Conservation (phyloP, 2,888 invertebrate genomes). For the Linnaemya vulpina region DNA sequence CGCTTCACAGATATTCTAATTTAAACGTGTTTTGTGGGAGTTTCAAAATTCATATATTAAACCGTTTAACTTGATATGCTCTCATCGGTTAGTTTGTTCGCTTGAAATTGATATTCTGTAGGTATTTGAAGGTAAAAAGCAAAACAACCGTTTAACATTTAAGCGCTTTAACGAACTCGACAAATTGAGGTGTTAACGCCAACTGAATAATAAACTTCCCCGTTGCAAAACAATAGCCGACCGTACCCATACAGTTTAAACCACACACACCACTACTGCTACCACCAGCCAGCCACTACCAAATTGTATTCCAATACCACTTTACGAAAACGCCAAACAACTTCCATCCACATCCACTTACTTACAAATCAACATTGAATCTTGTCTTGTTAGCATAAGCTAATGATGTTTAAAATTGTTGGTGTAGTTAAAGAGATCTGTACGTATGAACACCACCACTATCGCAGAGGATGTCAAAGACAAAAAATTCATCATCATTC, state of each 20-base stretch:
- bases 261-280: constrained; percentile 68
- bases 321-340: constrained; percentile 33
- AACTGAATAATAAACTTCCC: constrained; percentile 77
- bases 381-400: constrained; percentile 70
- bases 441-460: constrained; percentile 74
- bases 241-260: constrained; percentile 48
- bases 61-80: constrained; percentile 55
- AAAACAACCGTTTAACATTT: constrained; percentile 54
- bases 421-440: constrained; percentile 66
- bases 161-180: constrained; percentile 76
- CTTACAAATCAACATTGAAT: constrained; percentile 61
- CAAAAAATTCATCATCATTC: constrained; percentile 27
- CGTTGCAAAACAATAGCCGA: constrained; percentile 70
- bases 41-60: constrained; percentile 42
- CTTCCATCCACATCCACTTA: constrained; percentile 47
- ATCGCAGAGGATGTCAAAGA: constrained; percentile 21
- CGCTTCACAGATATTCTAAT: constrained; percentile 11
- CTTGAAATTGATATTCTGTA: constrained; percentile 27
- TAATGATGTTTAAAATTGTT: constrained; percentile 63
- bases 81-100: constrained; percentile 34
- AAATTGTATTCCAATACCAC: constrained; percentile 53
- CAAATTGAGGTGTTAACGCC: constrained; percentile 79
- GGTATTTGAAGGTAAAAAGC: constrained; percentile 32
- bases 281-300: constrained; percentile 34
- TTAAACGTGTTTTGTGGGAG: constrained; percentile 13